A percentile compares a stretch with the other conserved stretches of the same genome.
phyloP scores from a whole-genome alignment of 2,113 vertebrate genomes.

The Sphyrna mokarran region DNA sequence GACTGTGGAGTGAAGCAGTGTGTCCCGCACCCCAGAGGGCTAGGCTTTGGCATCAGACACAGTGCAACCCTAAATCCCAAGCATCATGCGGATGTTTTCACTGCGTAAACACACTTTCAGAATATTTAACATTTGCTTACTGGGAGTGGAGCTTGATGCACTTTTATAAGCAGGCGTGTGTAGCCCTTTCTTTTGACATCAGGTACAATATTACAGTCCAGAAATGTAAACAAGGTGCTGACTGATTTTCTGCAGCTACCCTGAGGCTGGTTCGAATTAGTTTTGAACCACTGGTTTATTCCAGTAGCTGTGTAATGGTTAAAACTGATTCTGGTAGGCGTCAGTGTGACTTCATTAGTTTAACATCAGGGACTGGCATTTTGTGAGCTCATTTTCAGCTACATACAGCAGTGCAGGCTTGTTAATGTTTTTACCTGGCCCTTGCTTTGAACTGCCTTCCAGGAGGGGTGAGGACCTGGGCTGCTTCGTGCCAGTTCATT shows the following conservation, averaged over 20 bases:
- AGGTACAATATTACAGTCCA: not conserved
- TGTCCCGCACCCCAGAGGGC: not conserved
- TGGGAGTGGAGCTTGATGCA: not conserved
- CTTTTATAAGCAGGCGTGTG: not conserved
- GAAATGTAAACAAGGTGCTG: not conserved
- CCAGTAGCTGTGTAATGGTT: not conserved
- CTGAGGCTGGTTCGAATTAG: not conserved
- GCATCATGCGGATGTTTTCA: not conserved
- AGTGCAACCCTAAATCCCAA: not conserved
- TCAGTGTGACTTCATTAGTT: slow-evolving; percentile 18
- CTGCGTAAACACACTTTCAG: not conserved
- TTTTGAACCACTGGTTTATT: not conserved
- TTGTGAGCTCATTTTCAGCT: not conserved
- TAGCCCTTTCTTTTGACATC: not conserved
- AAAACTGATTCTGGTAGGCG: not conserved
- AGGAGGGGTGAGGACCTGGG: not conserved
- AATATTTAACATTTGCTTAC: not conserved
- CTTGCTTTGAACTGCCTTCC: not conserved
- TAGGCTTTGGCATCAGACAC: not conserved
- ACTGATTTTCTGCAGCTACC: not conserved
- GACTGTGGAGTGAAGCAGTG: not conserved
- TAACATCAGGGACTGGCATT: not conserved
- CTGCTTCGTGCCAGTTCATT: too few relatives aligned
- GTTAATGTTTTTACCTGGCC: not conserved
- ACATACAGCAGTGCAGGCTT: not conserved